Evolutionary conservation across 2,888 invertebrate genomes (phyloP), one percentile per base, ranked within the genome.

Genomic region (Liopterus haemorrhoidalis): DNA sequence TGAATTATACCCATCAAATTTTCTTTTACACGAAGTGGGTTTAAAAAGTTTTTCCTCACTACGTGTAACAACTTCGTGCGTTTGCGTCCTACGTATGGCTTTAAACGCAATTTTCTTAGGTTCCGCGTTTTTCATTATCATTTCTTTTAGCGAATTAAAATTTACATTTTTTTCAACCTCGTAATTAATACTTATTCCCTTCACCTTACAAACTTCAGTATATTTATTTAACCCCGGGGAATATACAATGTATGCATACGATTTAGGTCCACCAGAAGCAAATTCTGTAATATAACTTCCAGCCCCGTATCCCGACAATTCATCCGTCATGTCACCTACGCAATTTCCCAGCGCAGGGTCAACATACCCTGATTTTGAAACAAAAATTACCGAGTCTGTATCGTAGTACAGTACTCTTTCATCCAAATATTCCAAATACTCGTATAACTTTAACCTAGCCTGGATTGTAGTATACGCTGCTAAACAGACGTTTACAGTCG

Each of bases 271-370:
- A 1, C 57, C 58, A 14, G 57, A 54, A 8, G 61, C 56, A 49
- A 61, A 63, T 40, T 58, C 51, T 5, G 2, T 22, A 31, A 62
- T 60, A 35, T 53, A 58, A 20, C 53, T 50, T n/a, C 51, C 55
- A 12, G 40, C 18, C 2, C 56, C 57, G 40, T 59, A 56, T 12
- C 50, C 40, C 2, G 47, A 41, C 1, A 64, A 40, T 48, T 65
- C 64, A 48, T 64, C 56, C 1, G 62, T 65, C 41, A 64, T 43
- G 40, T 65, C 59, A 1, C 65, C 64, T 4, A 63, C 31, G 49
- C 53, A 59, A 41, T 57, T 55, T 15, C 62, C 64, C 2, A 51
- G 40, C 6, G 50, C 48, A 5, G 57, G 58, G 8, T 52, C 43
- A 25, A 43, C 51, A n/a, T 48, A 49, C 8, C 41, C 44, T 39